A percentile compares a stretch with the other conserved stretches of the same genome.
phyloP scores from a whole-genome alignment of 2,797 vertebrate genomes.

The Sebastolobus alascanus region DNA sequence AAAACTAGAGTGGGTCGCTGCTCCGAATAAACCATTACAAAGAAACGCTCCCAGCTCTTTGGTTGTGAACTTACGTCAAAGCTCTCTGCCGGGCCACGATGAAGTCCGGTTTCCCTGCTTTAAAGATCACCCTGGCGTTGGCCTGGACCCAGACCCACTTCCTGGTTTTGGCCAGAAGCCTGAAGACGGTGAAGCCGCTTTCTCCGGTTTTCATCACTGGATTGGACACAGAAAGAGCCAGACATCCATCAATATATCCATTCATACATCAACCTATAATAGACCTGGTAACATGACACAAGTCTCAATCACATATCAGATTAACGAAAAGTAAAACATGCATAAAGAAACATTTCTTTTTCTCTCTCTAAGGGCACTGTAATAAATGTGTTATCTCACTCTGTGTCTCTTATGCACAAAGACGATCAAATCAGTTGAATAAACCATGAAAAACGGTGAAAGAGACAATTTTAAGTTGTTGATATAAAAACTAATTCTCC shows the following conservation, averaged over 20 bases:
- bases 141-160: slow-evolving; percentile 87
- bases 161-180: slow-evolving; percentile 80
- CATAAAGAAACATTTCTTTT: too few relatives aligned
- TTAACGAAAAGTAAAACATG: too few relatives aligned
- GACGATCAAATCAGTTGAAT: too few relatives aligned
- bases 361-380: too few relatives aligned
- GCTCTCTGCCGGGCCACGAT: slow-evolving; percentile 83
- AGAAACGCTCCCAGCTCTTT: too few relatives aligned
- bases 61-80: slow-evolving; percentile 73
- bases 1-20: neutral
- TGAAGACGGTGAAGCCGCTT: slow-evolving; percentile 83
- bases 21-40: neutral
- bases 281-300: neutral
- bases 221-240: slow-evolving; percentile 1
- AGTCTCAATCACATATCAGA: too few relatives aligned
- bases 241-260: neutral
- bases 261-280: neutral
- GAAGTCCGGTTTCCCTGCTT: slow-evolving; percentile 84
- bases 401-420: too few relatives aligned
- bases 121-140: slow-evolving; percentile 83
- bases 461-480: too few relatives aligned
- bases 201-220: slow-evolving; percentile 89
- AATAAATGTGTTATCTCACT: too few relatives aligned
- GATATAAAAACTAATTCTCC: too few relatives aligned
- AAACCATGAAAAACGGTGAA: too few relatives aligned